Conservation (phyloP, 1,140 invertebrate species). For the Brachionus plicatilis region DNA sequence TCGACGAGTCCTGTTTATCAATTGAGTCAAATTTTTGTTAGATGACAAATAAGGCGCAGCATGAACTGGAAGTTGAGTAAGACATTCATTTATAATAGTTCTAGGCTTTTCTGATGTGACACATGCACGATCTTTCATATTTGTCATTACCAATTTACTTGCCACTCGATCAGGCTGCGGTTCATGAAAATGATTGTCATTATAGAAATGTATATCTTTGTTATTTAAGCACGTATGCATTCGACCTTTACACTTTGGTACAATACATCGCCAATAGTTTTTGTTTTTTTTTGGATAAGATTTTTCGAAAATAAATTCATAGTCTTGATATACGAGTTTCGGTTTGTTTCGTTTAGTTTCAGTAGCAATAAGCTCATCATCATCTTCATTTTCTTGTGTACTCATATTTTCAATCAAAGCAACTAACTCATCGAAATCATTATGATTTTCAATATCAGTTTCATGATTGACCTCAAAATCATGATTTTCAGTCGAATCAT, state of each 20-base stretch:
- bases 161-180: not conserved
- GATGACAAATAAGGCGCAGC: not conserved
- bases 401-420: not conserved
- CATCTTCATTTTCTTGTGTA: not conserved
- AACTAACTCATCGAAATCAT: not conserved
- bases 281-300: no score
- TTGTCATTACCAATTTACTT: not conserved
- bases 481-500: not conserved
- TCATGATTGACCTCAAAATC: not conserved
- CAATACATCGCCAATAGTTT: not conserved
- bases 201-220: not conserved
- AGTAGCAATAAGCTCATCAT: no score
- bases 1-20: not conserved
- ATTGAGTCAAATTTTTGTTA: not conserved
- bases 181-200: not conserved
- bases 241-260: not conserved
- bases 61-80: not conserved
- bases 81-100: not conserved
- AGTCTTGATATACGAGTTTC: no score
- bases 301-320: no score
- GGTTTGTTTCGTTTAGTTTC: no score
- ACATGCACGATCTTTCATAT: not conserved
- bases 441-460: not conserved
- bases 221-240: not conserved
- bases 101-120: not conserved